These are phyloP conservation scores for Dyspetes luteomarginatus DNA, from an alignment of 2,888 invertebrate species.

Conservation along the genomic window DNA sequence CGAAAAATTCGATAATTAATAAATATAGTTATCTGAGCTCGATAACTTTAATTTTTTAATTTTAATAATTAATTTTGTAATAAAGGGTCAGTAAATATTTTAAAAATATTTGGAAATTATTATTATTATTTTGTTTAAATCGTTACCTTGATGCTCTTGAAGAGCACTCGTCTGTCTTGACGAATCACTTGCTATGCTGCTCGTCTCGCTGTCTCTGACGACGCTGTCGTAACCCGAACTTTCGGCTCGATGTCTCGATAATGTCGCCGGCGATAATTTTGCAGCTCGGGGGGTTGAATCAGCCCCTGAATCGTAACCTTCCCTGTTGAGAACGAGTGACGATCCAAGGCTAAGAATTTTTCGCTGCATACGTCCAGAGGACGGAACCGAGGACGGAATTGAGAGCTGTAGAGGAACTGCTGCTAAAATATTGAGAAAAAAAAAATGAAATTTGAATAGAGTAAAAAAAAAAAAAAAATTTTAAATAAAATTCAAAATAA, in stretches of 20 bases:
- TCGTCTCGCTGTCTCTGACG: slow-evolving; percentile 94
- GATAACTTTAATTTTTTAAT: too few relatives aligned
- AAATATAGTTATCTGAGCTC: too few relatives aligned
- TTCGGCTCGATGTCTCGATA: slow-evolving; percentile 90
- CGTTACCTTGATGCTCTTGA: slow-evolving; percentile 81
- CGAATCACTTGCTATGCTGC: slow-evolving; percentile 91
- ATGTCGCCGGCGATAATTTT: slow-evolving; percentile 91
- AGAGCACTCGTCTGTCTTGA: slow-evolving; percentile 84
- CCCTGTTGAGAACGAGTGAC: slow-evolving; percentile 87
- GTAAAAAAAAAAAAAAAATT: slow-evolving; percentile 11
- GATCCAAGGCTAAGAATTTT: slow-evolving; percentile 87
- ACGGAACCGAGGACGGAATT: slow-evolving; percentile 86
- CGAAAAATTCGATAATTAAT: too few relatives aligned
- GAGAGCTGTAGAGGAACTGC: slow-evolving; percentile 76
- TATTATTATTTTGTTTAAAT: background rate
- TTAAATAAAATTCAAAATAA: background rate
- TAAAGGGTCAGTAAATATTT: too few relatives aligned
- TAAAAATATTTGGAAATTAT: background rate
- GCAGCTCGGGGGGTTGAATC: slow-evolving; percentile 93
- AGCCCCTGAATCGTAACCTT: slow-evolving; percentile 93
- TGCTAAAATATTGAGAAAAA: too few relatives aligned
- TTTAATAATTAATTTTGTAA: too few relatives aligned
- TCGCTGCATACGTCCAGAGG: slow-evolving; percentile 87
- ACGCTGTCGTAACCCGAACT: slow-evolving; percentile 96
- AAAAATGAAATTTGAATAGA: too few relatives aligned